Evolutionary conservation across 30 jellyfish, hydroid and myxozoan species (phyloP), one percentile per base, ranked within the genome.

Genomic region (Hydractinia echinata): DNA sequence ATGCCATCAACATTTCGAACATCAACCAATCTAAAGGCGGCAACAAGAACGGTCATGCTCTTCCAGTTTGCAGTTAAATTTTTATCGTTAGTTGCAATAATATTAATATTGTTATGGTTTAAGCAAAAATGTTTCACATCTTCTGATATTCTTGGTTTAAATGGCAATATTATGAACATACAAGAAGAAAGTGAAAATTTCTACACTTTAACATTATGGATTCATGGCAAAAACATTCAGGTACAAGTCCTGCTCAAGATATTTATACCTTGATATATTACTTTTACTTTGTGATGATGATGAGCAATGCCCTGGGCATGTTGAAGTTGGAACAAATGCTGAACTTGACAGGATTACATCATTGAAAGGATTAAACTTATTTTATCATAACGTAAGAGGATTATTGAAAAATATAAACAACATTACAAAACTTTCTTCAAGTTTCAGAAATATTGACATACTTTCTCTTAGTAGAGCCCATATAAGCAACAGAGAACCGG

Each of bases 61-160:
- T 58, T 58, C 69, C 15, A 58, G 69, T 16, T 58, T 58, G 69
- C 69, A 58, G 69, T 58, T 58, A 58, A 58, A 58, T 13, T 58
- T 58, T 58, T 58, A 58, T 58, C 69, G 3, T 11, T 58, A 58
- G 69, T 16, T 58, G 69, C 69, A 16, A 58, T 58, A 58, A 58
- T 58, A 58, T 58, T 58, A 0, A 58, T 11, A 58, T 58, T 16
- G 19, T 11, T 58, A 58, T 58, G 69, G 19, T 13, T 58, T 58
- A 16, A 58, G 69, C 15, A 58, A 58, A 58, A 58, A 58, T 58
- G 69, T 58, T 58, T 58, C 69, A 11, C 3, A 58, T 58, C 69
- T 58, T 58, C 69, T 58, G 69, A 58, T 58, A 16, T 58, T 58
- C 69, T 58, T 58, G 69, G 69, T 58, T 58, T 58, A 11, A 58